Evolutionary conservation across 1,140 invertebrate genomes (phyloP), one percentile per base, ranked within the genome.

Genomic region (Oedothorax gibbosus): DNA sequence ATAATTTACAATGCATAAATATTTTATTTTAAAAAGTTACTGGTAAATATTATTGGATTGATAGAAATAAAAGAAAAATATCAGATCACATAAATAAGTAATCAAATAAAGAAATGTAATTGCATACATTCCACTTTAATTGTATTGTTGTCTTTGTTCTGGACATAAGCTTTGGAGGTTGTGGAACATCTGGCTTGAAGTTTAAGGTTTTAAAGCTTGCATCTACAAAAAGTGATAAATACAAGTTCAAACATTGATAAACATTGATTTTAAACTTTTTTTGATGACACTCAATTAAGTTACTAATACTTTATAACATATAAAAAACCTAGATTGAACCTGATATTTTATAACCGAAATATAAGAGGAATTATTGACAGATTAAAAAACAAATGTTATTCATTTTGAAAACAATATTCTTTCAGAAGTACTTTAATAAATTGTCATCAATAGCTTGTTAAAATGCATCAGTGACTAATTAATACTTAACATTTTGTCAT

Each of bases 101-200:
- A n/a, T 68, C 21, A 18, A 12, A 68, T 18, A 6, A 68, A 18
- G 21, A 18, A 12, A 68, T 18, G 6, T 7, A 68, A 21, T 56
- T 57, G 90, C 90, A 89, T 88, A 90, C 89, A 88, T 89, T 90
- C 91, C 91, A 92, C 78, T 90, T 90, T 7, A 92, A 87, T 8
- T 86, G 85, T 9, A 91, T 88, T 62, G 57, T 78, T 56, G 89
- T 91, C 85, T 90, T 91, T 53, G 89, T 90, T 82, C 89, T 89
- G 35, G 86, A 87, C 54, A 87, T 84, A 18, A 91, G 86, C 87
- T 91, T 91, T 18, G 91, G 91, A 57, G 89, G 87, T 75, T 87
- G 88, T 3, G 91, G 91, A 12, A 87, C 71, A 54, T 91, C 91
- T 10, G 91, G 91, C 82, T 90, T 89, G 87, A 89, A 90, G 14